Conservation (phyloP, 2,888 invertebrate genomes). For the Dynastes maya region DNA sequence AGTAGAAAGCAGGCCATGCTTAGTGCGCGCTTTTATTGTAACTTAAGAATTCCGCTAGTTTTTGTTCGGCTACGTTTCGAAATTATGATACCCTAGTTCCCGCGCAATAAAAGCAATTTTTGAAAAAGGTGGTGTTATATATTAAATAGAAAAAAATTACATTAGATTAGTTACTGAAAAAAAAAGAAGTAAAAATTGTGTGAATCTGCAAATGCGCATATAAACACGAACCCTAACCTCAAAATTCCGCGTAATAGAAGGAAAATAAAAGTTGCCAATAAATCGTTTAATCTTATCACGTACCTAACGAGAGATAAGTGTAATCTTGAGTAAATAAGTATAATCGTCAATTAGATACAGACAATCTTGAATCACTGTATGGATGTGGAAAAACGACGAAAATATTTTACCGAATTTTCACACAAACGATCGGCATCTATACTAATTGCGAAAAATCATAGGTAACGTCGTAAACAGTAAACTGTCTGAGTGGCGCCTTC, state of each 20-base stretch:
- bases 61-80: conserved; percentile 35
- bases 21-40: conserved; percentile 48
- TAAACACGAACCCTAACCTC: conserved; percentile 32
- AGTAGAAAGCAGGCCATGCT: conserved; percentile 63
- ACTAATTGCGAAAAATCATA: conserved; percentile 50
- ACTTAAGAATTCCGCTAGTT: conserved; percentile 54
- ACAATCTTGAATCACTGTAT: conserved; percentile 3
- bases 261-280: conserved; percentile 41
- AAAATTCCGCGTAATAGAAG: conserved; percentile 31
- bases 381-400: neutral
- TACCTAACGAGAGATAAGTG: conserved; percentile 32
- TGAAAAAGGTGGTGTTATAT: no score
- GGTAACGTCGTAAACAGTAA: conserved; percentile 66
- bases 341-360: conserved; percentile 28
- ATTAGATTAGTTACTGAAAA: neutral
- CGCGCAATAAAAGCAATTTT: no score
- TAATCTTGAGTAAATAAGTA: conserved; percentile 42
- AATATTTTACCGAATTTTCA: conserved; percentile 37
- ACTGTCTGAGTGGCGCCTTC: conserved; percentile 68
- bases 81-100: neutral
- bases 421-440: conserved; percentile 27
- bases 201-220: neutral
- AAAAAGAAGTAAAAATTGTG: conserved; percentile 1
- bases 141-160: neutral
- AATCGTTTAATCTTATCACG: conserved; percentile 42